Evolutionary conservation across 2,113 vertebrate species (phyloP).

Genomic region (Naja naja): DNA sequence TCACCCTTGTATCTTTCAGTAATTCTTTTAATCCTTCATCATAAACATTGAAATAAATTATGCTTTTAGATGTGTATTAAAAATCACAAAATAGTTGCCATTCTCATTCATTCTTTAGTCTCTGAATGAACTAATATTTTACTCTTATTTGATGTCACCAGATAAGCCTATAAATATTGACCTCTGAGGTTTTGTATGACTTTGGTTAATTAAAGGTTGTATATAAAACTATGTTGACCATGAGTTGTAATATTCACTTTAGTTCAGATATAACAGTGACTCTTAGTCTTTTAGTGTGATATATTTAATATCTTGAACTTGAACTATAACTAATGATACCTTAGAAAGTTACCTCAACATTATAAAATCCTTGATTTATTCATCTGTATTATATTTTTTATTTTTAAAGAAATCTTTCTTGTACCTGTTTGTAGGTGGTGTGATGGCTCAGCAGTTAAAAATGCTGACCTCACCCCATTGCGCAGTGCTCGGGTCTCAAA

Average conservation of each 20-base stretch:
- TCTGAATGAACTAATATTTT: not conserved
- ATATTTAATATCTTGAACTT: not conserved
- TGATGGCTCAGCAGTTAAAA: not conserved
- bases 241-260: not conserved
- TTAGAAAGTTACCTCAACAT: not conserved
- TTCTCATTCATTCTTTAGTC: not conserved
- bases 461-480: not conserved
- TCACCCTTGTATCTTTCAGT: not conserved
- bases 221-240: not conserved
- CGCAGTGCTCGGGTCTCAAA: too few relatives aligned
- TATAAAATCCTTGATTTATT: not conserved
- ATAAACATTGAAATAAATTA: not conserved
- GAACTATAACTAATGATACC: not conserved
- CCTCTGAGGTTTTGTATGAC: not conserved
- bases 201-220: not conserved
- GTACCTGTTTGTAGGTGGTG: not conserved
- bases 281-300: not conserved
- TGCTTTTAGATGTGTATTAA: not conserved
- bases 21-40: not conserved
- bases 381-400: not conserved
- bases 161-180: not conserved
- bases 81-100: not conserved
- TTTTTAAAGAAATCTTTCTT: not conserved
- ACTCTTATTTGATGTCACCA: not conserved
- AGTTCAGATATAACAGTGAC: not conserved